phyloP scores from a whole-genome alignment of 2,113 vertebrate genomes.

The Mustela lutreola region DNA sequence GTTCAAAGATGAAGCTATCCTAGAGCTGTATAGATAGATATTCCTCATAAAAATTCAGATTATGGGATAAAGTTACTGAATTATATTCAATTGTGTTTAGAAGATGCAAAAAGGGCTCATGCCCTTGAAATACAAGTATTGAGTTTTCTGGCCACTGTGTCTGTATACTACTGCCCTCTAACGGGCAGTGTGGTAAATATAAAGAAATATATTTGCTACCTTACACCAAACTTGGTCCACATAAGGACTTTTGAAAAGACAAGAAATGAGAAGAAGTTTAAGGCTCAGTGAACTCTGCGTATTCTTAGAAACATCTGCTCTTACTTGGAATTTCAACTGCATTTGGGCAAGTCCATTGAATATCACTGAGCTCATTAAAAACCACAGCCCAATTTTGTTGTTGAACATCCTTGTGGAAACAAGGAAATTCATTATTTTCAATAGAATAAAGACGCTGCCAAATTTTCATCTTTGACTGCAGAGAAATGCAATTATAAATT shows the following conservation, averaged over 20 bases:
- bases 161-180: conserved; percentile 81
- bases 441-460: conserved; percentile 37
- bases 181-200: conserved; percentile 39
- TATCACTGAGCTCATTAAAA: conserved; percentile 65
- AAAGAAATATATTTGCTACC: not conserved
- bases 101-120: conserved; percentile 5
- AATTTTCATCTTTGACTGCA: conserved; percentile 46
- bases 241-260: not conserved
- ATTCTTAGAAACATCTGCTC: conserved; percentile 26
- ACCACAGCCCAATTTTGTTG: conserved; percentile 2
- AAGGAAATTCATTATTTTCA: conserved; percentile 64
- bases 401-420: conserved; percentile 44
- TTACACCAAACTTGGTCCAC: not conserved
- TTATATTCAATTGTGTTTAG: conserved; percentile 25
- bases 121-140: not conserved
- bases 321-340: conserved; percentile 33
- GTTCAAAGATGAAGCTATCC: conserved; percentile 6
- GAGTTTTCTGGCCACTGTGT: not conserved
- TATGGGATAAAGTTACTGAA: not conserved
- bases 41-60: conserved; percentile 25
- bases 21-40: not conserved
- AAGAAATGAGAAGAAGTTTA: conserved; percentile 20
- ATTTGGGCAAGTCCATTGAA: conserved; percentile 3
- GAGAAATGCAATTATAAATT: conserved; percentile 70
- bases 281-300: not conserved